These are phyloP conservation scores for Therioaphis trifolii DNA, from an alignment of 2,888 invertebrate genomes.

Conservation along the genomic window DNA sequence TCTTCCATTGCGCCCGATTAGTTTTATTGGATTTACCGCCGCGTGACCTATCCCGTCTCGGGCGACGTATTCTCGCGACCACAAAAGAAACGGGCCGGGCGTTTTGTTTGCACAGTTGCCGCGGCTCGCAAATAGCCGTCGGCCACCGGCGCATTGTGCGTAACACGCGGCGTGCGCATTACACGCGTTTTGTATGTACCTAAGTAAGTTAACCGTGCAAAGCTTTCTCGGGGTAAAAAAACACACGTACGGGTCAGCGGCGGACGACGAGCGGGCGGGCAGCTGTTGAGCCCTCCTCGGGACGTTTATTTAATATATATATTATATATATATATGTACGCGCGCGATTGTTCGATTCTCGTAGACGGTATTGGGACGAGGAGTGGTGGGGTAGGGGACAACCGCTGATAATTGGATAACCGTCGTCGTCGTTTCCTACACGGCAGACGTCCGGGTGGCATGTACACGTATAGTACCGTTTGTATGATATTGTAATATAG, in stretches of 20 bases:
- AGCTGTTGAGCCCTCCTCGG: not conserved
- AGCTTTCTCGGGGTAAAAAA: constrained; percentile 48
- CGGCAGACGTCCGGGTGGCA: not conserved
- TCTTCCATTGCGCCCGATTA: constrained; percentile 31
- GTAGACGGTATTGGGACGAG: not conserved
- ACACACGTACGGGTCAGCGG: constrained; percentile 9
- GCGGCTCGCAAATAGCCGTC: constrained; percentile 28
- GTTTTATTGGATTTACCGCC: constrained; percentile 50
- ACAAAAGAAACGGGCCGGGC: constrained; percentile 48
- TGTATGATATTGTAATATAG: too few species aligned
- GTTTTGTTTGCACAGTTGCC: constrained; percentile 57
- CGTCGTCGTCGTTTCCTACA: not conserved
- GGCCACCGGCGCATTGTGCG: constrained; percentile 7
- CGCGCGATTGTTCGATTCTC: not conserved
- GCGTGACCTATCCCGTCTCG: constrained; percentile 41
- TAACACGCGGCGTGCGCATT: too few species aligned
- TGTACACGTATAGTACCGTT: too few species aligned
- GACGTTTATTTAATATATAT: too few species aligned
- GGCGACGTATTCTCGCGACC: constrained; percentile 29
- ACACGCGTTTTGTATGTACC: too few species aligned
- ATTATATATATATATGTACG: not conserved
- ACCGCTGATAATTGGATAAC: constrained; percentile 51
- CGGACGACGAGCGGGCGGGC: constrained; percentile 13
- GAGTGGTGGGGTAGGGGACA: not conserved
- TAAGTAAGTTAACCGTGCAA: constrained; percentile 61